Percentiles rank a stretch among this genome's conserved stretches.
Evolutionary conservation across 2,113 vertebrate genomes (phyloP).

Genomic region (Tichodroma muraria): DNA sequence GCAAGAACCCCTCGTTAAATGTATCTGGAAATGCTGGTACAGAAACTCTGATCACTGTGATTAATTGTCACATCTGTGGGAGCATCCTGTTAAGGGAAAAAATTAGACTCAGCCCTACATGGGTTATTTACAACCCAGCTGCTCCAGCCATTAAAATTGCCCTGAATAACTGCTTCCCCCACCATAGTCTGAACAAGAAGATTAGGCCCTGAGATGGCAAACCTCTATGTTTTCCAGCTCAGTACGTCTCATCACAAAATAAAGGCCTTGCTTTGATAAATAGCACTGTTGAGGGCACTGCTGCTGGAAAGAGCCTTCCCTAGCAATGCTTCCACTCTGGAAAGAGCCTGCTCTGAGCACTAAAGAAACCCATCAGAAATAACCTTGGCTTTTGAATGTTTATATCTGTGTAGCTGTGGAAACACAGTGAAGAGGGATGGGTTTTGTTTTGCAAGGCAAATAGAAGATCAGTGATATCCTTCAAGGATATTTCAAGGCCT

Average conservation of each 20-base stretch:
- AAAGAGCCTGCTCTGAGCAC: constrained; percentile 9
- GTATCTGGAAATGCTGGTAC: constrained; percentile 16
- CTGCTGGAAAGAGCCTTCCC: background rate
- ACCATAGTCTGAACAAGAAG: constrained; percentile 15
- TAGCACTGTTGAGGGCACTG: background rate
- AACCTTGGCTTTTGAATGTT: constrained; percentile 42
- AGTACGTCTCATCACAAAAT: background rate
- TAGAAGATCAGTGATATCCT: background rate
- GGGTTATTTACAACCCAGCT: constrained; percentile 70
- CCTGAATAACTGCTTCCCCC: constrained; percentile 1
- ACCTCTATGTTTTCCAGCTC: background rate
- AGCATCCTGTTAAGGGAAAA: constrained; percentile 19
- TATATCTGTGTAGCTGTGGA: constrained; percentile 40
- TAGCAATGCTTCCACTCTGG: background rate
- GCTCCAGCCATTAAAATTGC: constrained; percentile 51
- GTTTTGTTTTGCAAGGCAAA: background rate
- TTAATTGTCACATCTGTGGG: constrained; percentile 44
- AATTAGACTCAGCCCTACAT: background rate
- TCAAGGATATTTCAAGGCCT: background rate
- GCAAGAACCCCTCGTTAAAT: background rate
- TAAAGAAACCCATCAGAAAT: constrained; percentile 32
- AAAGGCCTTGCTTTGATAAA: constrained; percentile 4
- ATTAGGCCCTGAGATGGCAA: constrained; percentile 24
- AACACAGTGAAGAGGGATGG: background rate
- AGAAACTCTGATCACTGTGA: background rate